Evolutionary conservation across 2,888 invertebrate species (phyloP).

Genomic region (Hybos culiciformis): DNA sequence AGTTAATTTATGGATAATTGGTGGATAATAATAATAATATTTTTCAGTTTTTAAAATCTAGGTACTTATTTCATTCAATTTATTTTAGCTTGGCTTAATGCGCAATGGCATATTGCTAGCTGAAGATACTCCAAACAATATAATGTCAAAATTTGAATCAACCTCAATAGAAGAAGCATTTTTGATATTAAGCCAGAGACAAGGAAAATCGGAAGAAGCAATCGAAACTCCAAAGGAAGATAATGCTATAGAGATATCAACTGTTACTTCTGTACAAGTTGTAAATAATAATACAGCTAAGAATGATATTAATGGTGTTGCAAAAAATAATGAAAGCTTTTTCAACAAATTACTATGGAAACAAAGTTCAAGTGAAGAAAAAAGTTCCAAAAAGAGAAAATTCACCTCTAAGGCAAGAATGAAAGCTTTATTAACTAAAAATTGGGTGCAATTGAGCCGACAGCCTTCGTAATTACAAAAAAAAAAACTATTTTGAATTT

Average conservation of each 20-base stretch:
- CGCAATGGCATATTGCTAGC: conserved; percentile 72
- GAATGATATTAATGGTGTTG: conserved; percentile 15
- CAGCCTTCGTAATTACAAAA: conserved; percentile 54
- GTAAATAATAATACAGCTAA: conserved; percentile 23
- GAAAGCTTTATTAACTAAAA: conserved; percentile 56
- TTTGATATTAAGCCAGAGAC: conserved; percentile 55
- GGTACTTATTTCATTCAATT: background rate
- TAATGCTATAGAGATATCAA: background rate
- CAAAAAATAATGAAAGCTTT: conserved; percentile 18
- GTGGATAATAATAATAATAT: background rate
- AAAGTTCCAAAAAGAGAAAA: conserved; percentile 9
- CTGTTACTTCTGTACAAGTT: conserved; percentile 10
- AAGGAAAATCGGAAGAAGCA: conserved; percentile 30
- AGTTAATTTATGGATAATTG: conserved; percentile 2
- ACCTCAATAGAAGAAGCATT: conserved; percentile 78
- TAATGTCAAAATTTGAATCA: conserved; percentile 55
- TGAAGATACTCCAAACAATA: conserved; percentile 63
- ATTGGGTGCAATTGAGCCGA: conserved; percentile 51
- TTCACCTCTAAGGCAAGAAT: conserved; percentile 32
- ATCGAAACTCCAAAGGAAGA: background rate
- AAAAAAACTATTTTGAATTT: background rate
- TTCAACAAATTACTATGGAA: conserved; percentile 7
- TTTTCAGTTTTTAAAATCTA: background rate
- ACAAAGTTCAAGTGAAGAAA: conserved; percentile 4
- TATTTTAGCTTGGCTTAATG: conserved; percentile 71